Base-by-base conservation (phyloP, 2,113 vertebrate species). In the Stictonetta naevosa region DNA sequence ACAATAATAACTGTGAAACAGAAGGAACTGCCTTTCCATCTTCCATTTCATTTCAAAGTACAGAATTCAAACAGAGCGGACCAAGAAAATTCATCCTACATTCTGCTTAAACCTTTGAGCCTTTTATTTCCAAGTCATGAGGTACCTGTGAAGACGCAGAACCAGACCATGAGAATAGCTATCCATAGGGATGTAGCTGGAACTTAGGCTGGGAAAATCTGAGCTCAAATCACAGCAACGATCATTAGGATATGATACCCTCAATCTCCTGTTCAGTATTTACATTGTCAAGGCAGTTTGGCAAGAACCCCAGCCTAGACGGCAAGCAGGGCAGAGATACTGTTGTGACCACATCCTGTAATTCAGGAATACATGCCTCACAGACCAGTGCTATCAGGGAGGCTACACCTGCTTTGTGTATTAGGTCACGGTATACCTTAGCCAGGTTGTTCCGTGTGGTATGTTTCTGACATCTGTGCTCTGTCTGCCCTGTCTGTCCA, bases 251-350 rank as follows among this genome's bases (percentile, higher is more conserved):
- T 26, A 28, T 4, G 3, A 78, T 11, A 36, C 11, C 28, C 22
- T 22, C 20, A 46, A 36, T 31, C 22, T 67, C 22, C 40, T 55
- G 20, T 8, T 67, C 53, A 55, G 14, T 10, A 25, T 8, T 50
- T 19, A n/a, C 3, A 11, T 2, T 3, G 2, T 11, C 29, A 34
- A 33, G n/a, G 36, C 8, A n/a, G 23, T 29, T 1, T 56, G 28
- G 38, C 1, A 7, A 52, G 59, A 56, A 52, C 5, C 21, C 29
- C 50, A 77, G 55, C 5, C 34, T 19, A 11, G 29, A 46, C 0
- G 10, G 26, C 56, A 77, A 71, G 33, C 28, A 11, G 13, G 5
- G 38, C 50, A 56, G 21, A 62, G 33, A n/a, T 4, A 36, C 0
- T 28, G 63, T 19, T 87, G 55, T 29, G 56, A 58, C 34, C 38